These are phyloP conservation scores for Catalaphyllia jardinei DNA, from an alignment of 64 coral and sea anemone species.

Conservation along the genomic window DNA sequence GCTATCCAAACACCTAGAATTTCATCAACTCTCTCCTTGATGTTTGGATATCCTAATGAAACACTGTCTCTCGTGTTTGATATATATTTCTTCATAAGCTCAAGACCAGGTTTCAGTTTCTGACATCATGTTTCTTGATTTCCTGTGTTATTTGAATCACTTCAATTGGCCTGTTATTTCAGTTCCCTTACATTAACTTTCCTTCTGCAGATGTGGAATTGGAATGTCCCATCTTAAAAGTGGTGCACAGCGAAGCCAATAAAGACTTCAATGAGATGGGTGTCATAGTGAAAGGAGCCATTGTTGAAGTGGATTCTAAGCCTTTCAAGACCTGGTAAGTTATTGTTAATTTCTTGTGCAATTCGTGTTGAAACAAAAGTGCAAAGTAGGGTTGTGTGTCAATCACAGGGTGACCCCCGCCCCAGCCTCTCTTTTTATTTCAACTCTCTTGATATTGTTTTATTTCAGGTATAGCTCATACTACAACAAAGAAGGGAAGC, in stretches of 20 bases:
- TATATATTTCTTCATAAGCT: too few species aligned
- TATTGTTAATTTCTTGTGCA: background rate
- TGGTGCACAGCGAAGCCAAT: slow-evolving; percentile 76
- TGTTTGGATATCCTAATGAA: too few species aligned
- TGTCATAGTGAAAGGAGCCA: slow-evolving; percentile 86
- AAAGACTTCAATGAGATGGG: slow-evolving; percentile 66
- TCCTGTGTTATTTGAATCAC: background rate
- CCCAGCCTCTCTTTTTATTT: background rate
- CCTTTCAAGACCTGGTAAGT: slow-evolving; percentile 76
- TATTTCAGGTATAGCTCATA: background rate
- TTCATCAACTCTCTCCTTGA: too few species aligned
- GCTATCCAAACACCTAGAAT: too few species aligned
- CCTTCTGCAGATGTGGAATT: slow-evolving; percentile 73
- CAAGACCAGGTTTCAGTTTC: too few species aligned
- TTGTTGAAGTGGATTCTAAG: slow-evolving; percentile 84
- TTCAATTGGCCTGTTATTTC: background rate
- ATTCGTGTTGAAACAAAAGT: too few species aligned
- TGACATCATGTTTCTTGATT: background rate
- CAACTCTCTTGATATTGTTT: background rate
- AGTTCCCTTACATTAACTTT: background rate
- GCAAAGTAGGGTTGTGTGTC: too few species aligned
- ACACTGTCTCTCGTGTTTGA: too few species aligned
- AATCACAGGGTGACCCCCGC: too few species aligned
- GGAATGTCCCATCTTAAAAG: slow-evolving; percentile 72
- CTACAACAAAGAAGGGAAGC: background rate